These are phyloP conservation scores for Saguinus midas DNA, from an alignment of 2,113 vertebrate species.

Conservation along the genomic window DNA sequence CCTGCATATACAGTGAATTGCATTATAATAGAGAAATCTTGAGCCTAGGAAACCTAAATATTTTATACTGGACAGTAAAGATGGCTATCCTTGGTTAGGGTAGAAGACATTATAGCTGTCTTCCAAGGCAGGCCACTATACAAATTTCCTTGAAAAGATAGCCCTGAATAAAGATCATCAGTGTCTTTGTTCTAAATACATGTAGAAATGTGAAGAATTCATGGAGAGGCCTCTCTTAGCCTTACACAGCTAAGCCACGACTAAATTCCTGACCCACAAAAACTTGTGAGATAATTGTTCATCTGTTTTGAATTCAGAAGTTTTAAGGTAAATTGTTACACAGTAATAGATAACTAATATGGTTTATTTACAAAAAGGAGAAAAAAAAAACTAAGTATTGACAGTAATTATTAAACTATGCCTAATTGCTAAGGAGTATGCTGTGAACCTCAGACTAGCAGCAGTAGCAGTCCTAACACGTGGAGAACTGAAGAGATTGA, in stretches of 20 bases:
- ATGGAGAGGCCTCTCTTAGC: neutral
- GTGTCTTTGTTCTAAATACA: neutral
- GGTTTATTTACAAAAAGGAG: neutral
- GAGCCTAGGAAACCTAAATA: neutral
- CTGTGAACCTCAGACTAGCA: neutral
- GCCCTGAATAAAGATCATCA: neutral
- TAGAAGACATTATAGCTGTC: neutral
- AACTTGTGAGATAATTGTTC: neutral
- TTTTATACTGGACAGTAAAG: neutral
- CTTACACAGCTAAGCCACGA: neutral
- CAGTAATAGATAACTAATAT: neutral
- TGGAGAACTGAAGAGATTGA: neutral
- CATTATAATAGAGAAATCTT: neutral
- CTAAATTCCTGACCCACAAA: neutral
- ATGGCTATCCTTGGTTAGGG: neutral
- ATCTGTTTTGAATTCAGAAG: neutral
- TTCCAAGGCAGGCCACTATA: neutral
- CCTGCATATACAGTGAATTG: neutral
- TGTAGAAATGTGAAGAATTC: neutral
- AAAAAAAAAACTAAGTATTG: neutral
- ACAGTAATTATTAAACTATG: neutral
- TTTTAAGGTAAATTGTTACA: neutral
- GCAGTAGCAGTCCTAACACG: neutral
- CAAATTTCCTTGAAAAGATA: neutral
- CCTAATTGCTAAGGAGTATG: neutral